phyloP scores from a whole-genome alignment of 2,797 vertebrate genomes.

The Phyllotis vaccarum region DNA sequence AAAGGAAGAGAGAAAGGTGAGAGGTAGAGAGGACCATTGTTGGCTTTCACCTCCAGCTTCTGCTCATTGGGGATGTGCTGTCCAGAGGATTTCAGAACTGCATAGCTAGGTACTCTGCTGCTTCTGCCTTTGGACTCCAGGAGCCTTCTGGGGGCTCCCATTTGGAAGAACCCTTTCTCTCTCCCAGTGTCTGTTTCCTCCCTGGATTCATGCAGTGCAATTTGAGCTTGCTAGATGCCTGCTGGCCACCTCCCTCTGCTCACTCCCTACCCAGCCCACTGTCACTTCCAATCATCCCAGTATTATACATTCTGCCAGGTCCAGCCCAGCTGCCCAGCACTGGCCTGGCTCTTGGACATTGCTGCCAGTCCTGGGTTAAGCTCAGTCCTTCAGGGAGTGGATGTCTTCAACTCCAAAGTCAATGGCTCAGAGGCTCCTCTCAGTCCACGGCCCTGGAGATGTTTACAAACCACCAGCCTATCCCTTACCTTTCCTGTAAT shows the following conservation, averaged over 20 bases:
- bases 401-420: constrained; percentile 63
- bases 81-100: neutral
- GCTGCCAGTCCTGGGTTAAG: neutral
- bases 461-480: constrained; percentile 75
- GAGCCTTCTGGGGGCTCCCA: neutral
- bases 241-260: constrained; percentile 71
- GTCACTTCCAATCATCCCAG: constrained; percentile 79
- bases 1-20: neutral
- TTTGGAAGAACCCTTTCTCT: neutral
- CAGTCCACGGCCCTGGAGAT: neutral
- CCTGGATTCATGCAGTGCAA: constrained; percentile 64
- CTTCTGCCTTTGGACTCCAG: neutral
- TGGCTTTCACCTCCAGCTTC: neutral
- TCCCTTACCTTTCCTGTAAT: constrained; percentile 7
- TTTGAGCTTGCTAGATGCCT: constrained; percentile 24
- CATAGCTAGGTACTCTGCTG: neutral
- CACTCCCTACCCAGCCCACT: constrained; percentile 53
- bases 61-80: neutral
- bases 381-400: constrained; percentile 7
- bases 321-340: neutral
- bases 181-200: neutral
- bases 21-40: neutral
- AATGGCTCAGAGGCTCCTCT: constrained; percentile 21
- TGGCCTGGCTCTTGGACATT: neutral
- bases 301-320: constrained; percentile 66